phyloP scores from a whole-genome alignment of 2,888 invertebrate species.

The Agrochola lychnidis region DNA sequence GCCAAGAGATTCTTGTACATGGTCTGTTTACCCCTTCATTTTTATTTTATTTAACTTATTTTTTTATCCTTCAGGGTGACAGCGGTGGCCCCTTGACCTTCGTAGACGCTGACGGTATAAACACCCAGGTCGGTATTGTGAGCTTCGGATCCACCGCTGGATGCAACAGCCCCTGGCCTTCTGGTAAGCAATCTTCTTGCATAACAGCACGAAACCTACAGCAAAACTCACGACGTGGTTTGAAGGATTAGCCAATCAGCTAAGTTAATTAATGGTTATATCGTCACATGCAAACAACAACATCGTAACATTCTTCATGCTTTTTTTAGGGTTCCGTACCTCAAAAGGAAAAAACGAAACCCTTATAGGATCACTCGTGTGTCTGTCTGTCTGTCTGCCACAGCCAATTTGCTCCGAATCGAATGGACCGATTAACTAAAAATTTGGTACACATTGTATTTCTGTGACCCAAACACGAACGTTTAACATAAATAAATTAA shows the following conservation, averaged over 20 bases:
- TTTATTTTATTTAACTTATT: too few species aligned
- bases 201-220: too few species aligned
- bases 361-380: too few species aligned
- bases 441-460: too few species aligned
- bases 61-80: slow-evolving; percentile 76
- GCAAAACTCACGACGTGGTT: background rate
- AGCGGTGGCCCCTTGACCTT: slow-evolving; percentile 82
- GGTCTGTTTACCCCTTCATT: background rate
- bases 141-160: slow-evolving; percentile 82
- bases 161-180: slow-evolving; percentile 81
- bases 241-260: background rate
- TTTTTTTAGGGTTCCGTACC: too few species aligned
- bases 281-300: background rate
- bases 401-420: too few species aligned
- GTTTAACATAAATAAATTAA: too few species aligned
- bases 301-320: background rate
- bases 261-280: background rate
- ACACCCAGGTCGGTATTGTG: slow-evolving; percentile 83
- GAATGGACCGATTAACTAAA: too few species aligned
- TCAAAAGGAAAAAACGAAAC: too few species aligned
- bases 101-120: slow-evolving; percentile 76
- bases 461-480: too few species aligned
- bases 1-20: too few species aligned
- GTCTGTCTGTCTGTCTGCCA: too few species aligned
- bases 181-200: slow-evolving; percentile 71